Conservation (phyloP, 2,113 vertebrate species). For the Choloepus hoffmanni region DNA sequence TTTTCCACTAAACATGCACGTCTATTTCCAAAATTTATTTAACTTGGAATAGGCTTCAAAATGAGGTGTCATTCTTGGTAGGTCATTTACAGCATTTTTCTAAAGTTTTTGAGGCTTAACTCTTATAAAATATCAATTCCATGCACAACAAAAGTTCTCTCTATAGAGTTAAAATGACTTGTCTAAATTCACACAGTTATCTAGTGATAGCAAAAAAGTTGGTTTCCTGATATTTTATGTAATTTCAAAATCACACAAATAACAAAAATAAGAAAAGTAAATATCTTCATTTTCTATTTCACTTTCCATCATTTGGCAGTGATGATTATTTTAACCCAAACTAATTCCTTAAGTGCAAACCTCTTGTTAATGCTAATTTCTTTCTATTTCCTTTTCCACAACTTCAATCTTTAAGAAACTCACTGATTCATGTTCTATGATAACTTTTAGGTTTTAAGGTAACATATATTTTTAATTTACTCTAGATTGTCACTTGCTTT, state of each 20-base stretch:
- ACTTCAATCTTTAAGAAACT: not conserved
- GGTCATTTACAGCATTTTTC: not conserved
- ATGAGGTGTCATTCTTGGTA: not conserved
- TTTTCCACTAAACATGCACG: conserved; percentile 11
- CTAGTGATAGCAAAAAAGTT: not conserved
- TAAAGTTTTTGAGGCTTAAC: conserved; percentile 19
- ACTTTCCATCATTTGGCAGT: conserved; percentile 1
- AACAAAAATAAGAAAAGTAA: conserved; percentile 31
- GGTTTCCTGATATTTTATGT: not conserved
- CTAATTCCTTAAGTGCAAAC: not conserved
- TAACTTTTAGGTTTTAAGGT: not conserved
- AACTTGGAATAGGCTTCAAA: conserved; percentile 20
- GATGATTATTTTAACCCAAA: not conserved
- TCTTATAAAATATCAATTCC: conserved; percentile 43
- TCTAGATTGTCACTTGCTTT: not conserved
- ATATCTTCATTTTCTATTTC: conserved; percentile 39
- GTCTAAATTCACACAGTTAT: conserved; percentile 16
- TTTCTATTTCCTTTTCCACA: conserved; percentile 22
- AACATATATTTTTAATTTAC: conserved; percentile 10
- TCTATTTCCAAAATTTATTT: conserved; percentile 45
- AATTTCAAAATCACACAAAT: conserved; percentile 49
- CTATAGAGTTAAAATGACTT: conserved; percentile 2
- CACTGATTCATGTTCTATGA: not conserved
- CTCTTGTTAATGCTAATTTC: conserved; percentile 27
- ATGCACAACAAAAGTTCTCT: not conserved